These are phyloP conservation scores for Nomada flava DNA, from an alignment of 2,888 invertebrate genomes.

Conservation along the genomic window DNA sequence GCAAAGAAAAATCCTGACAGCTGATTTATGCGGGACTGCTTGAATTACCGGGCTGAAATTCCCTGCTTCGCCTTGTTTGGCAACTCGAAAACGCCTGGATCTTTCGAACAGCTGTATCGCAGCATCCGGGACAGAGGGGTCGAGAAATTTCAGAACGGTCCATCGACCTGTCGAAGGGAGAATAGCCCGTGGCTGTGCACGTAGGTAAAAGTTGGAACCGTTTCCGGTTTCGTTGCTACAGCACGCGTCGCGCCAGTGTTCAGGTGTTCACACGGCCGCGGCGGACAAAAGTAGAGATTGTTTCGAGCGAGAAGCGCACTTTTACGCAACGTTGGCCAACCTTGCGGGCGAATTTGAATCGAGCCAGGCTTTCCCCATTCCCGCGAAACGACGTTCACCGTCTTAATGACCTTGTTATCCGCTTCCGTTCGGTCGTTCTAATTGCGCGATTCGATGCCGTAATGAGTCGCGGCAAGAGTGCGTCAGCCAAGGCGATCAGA, in stretches of 20 bases:
- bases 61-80: slow-evolving; percentile 28
- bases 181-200: not conserved
- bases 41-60: slow-evolving; percentile 40
- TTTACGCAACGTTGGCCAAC: slow-evolving; percentile 1
- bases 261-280: not conserved
- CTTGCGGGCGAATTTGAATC: slow-evolving; percentile 1
- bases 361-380: slow-evolving; percentile 9
- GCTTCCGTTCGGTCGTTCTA: slow-evolving; percentile 49
- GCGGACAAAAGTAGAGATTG: not conserved
- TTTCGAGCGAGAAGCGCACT: not conserved
- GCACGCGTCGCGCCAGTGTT: not conserved
- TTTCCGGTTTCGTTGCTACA: not conserved
- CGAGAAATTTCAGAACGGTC: slow-evolving; percentile 2
- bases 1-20: slow-evolving; percentile 37
- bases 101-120: not conserved
- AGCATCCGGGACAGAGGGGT: not conserved
- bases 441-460: slow-evolving; percentile 20
- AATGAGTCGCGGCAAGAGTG: slow-evolving; percentile 16
- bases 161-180: not conserved
- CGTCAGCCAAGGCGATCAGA: slow-evolving; percentile 4
- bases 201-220: not conserved
- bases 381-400: slow-evolving; percentile 25
- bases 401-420: slow-evolving; percentile 55
- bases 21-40: slow-evolving; percentile 49
- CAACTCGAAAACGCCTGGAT: not conserved